phyloP scores from a whole-genome alignment of 1,140 invertebrate species.

The Bursaphelenchus mucronatus region DNA sequence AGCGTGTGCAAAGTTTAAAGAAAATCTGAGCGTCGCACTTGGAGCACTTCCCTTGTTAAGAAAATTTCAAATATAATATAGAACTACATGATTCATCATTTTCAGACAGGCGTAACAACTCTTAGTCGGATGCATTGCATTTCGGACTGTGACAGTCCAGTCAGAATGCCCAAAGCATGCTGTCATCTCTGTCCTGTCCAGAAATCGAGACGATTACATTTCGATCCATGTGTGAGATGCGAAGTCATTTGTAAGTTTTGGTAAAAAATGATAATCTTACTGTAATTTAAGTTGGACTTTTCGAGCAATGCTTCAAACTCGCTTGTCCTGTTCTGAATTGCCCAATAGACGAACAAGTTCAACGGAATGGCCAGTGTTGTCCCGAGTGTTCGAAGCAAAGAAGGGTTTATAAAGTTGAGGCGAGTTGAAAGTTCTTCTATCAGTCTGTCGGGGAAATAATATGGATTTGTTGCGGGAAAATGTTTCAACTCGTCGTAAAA shows the following conservation, averaged over 20 bases:
- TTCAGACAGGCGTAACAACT: slow-evolving; percentile 16
- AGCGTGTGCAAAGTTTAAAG: no score
- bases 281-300: slow-evolving; percentile 1
- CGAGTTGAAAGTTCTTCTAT: no score
- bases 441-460: no score
- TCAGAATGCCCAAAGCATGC: neutral
- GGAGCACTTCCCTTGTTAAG: no score
- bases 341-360: slow-evolving; percentile 1
- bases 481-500: no score
- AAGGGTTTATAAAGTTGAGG: neutral
- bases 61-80: neutral
- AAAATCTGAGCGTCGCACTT: no score
- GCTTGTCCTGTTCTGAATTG: slow-evolving; percentile 18
- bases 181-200: slow-evolving; percentile 12
- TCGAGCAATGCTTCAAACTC: neutral
- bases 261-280: neutral
- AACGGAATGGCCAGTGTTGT: neutral
- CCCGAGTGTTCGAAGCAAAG: slow-evolving; percentile 11
- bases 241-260: slow-evolving; percentile 12
- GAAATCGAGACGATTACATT: neutral
- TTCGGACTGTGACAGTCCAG: neutral
- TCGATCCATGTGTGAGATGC: slow-evolving; percentile 13
- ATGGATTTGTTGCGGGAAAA: no score
- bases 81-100: neutral
- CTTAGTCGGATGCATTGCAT: slow-evolving; percentile 11